A percentile compares a stretch with the other conserved stretches of the same genome.
These are phyloP conservation scores for Apodemus agrarius DNA, from an alignment of 2,797 vertebrate genomes.

Conservation along the genomic window DNA sequence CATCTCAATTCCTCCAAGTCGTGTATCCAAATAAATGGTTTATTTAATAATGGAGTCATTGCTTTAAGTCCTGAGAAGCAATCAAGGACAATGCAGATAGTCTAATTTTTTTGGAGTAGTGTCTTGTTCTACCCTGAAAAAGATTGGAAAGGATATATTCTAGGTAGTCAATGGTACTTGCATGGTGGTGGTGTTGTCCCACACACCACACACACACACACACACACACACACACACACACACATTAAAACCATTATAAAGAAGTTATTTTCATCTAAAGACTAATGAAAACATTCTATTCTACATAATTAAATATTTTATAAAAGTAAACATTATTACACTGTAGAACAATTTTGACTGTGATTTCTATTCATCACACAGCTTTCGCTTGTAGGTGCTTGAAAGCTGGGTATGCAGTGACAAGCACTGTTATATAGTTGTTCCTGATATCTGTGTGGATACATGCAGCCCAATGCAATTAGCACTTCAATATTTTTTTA, in stretches of 20 bases:
- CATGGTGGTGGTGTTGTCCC: background rate
- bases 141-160: background rate
- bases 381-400: background rate
- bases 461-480: background rate
- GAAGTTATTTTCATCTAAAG: background rate
- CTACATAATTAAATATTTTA: background rate
- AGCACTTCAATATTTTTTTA: background rate
- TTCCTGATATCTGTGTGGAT: background rate
- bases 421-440: background rate
- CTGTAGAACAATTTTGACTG: background rate
- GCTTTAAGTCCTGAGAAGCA: background rate
- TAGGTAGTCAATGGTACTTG: background rate
- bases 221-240: background rate
- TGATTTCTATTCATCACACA: fast-evolving
- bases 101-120: background rate
- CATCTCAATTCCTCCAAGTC: background rate
- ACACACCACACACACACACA: background rate
- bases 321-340: background rate
- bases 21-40: background rate
- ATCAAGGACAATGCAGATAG: background rate
- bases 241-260: background rate
- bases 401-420: background rate
- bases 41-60: background rate
- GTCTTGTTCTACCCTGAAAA: background rate
- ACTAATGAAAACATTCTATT: background rate